Percentiles rank a stretch among this genome's conserved stretches.
Conservation (phyloP, 2,113 vertebrate genomes). For the Ophiodon elongatus region DNA sequence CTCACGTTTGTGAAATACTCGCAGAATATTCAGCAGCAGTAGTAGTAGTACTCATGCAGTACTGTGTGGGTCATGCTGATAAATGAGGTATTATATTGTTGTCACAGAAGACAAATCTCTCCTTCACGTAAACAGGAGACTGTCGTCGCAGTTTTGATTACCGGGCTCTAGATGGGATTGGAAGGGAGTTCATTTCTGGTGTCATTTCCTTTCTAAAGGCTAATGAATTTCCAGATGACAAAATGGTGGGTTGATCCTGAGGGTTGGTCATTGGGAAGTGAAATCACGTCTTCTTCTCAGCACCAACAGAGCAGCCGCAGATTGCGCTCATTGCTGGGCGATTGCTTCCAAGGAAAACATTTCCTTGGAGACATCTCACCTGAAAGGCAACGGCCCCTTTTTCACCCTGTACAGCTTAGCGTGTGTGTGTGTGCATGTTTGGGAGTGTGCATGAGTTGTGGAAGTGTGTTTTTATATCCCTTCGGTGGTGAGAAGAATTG, state of each 20-base stretch:
- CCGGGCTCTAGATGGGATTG: conserved; percentile 41
- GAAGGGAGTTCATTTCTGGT: conserved; percentile 64
- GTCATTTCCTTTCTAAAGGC: conserved; percentile 68
- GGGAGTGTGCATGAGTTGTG: conserved; percentile 8
- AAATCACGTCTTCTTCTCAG: conserved; percentile 58
- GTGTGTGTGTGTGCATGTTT: conserved; percentile 7
- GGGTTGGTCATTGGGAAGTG: conserved; percentile 63
- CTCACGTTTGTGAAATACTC: not conserved
- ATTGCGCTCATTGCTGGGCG: conserved; percentile 58
- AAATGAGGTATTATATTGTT: conserved; percentile 11
- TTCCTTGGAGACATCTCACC: conserved; percentile 64
- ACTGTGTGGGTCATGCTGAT: conserved; percentile 23
- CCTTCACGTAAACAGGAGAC: conserved; percentile 17
- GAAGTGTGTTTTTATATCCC: conserved; percentile 28
- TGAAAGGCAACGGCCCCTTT: conserved; percentile 51
- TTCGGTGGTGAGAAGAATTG: conserved; percentile 34
- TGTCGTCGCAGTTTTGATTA: conserved; percentile 50
- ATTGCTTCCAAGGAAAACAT: conserved; percentile 53
- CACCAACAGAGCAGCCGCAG: conserved; percentile 11
- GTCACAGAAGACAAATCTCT: conserved; percentile 19
- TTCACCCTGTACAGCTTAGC: conserved; percentile 25
- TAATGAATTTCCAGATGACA: conserved; percentile 73
- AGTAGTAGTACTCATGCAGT: not conserved
- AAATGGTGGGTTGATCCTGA: conserved; percentile 47
- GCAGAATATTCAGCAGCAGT: not conserved